phyloP scores from a whole-genome alignment of 2,888 invertebrate species.

The Linyphia triangularis region DNA sequence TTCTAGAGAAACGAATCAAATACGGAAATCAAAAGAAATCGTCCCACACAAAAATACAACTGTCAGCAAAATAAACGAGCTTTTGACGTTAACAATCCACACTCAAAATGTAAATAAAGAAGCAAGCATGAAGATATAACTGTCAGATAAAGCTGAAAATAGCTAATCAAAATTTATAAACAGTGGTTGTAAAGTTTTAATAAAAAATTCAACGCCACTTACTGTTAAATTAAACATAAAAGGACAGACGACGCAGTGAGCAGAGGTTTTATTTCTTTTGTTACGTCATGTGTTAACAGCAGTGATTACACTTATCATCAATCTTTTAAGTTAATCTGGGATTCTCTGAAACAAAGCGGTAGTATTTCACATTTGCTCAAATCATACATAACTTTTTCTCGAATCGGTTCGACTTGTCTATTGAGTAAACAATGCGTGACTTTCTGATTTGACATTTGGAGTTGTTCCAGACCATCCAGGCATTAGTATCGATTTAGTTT shows the following conservation, averaged over 20 bases:
- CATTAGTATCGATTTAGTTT: too few species aligned
- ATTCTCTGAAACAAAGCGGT: background rate
- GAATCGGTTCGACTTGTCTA: background rate
- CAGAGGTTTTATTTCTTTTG: constrained; percentile 20
- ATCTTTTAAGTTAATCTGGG: background rate
- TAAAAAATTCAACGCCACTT: background rate
- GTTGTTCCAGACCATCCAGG: too few species aligned
- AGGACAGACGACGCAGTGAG: background rate
- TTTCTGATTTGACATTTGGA: background rate
- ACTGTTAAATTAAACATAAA: constrained; percentile 12
- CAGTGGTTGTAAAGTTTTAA: too few species aligned
- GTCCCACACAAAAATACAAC: background rate
- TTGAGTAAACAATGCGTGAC: background rate
- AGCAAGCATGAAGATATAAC: background rate
- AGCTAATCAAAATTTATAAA: background rate
- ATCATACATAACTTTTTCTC: background rate
- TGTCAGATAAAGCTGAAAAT: background rate
- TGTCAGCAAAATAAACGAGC: background rate
- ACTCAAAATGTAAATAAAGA: background rate
- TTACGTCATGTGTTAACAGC: constrained; percentile 13
- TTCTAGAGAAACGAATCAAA: background rate
- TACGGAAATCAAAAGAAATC: background rate
- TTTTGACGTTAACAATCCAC: background rate
- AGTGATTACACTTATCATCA: constrained; percentile 4
- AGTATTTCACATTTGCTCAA: background rate